phyloP scores from a whole-genome alignment of 2,113 vertebrate genomes.

The Prunella himalayana region DNA sequence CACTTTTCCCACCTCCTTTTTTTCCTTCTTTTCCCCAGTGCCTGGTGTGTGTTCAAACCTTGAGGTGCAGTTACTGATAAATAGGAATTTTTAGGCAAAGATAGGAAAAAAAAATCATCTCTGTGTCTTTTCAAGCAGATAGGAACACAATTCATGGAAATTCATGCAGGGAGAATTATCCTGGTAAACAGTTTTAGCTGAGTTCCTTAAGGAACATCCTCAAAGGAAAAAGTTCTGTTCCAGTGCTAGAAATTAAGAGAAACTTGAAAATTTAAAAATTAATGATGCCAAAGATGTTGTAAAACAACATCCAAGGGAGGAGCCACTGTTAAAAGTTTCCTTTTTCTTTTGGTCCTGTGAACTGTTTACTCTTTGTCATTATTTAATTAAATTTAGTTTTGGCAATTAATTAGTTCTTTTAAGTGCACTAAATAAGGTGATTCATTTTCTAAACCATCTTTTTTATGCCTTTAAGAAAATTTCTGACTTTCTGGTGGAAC shows the following conservation, averaged over 20 bases:
- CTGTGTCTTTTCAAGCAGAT: not conserved
- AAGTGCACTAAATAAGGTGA: not conserved
- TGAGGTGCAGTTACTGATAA: not conserved
- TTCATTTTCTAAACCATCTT: not conserved
- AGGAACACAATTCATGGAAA: not conserved
- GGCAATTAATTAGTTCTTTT: not conserved
- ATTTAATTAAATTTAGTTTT: not conserved
- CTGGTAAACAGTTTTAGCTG: not conserved
- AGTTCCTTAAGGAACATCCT: not conserved
- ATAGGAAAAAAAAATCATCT: not conserved
- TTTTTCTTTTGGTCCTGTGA: not conserved
- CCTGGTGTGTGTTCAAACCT: not conserved
- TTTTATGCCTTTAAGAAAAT: not conserved
- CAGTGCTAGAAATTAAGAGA: not conserved
- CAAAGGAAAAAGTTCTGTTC: not conserved
- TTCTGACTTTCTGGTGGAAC: not conserved
- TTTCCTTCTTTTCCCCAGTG: not conserved
- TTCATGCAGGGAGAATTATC: not conserved
- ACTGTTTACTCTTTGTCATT: not conserved
- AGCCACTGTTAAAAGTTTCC: not conserved
- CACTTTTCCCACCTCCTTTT: not conserved
- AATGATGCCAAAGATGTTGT: not conserved
- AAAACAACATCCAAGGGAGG: not conserved
- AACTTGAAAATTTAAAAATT: not conserved
- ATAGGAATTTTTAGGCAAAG: not conserved